Evolutionary conservation across 2,888 invertebrate genomes (phyloP).

Genomic region (Rhagonycha lutea): DNA sequence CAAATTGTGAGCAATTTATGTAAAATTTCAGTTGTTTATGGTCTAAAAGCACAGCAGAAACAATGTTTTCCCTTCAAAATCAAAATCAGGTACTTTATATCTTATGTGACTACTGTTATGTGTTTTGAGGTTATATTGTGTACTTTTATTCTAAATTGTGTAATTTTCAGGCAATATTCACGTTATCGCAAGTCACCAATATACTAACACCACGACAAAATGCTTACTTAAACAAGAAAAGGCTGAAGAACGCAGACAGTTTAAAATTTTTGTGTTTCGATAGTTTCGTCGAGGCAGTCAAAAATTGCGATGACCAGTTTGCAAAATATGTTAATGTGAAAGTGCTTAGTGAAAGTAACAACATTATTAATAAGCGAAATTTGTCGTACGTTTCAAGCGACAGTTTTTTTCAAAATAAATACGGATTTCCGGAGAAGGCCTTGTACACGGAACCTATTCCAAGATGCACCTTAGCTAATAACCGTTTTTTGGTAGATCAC

Average conservation of each 20-base stretch:
- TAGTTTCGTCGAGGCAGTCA: slow-evolving; percentile 55
- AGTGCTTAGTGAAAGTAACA: slow-evolving; percentile 42
- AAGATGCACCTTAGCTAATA: slow-evolving; percentile 36
- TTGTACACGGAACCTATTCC: slow-evolving; percentile 42
- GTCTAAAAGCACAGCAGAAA: neutral
- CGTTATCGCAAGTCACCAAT: slow-evolving; percentile 54
- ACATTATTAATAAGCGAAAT: slow-evolving; percentile 48
- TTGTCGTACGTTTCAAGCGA: slow-evolving; percentile 52
- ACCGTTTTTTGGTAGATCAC: slow-evolving; percentile 32
- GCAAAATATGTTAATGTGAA: slow-evolving; percentile 47
- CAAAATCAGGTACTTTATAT: slow-evolving; percentile 55
- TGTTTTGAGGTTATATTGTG: slow-evolving; percentile 17
- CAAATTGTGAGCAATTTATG: slow-evolving; percentile 26
- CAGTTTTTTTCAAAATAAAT: slow-evolving; percentile 56
- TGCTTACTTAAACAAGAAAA: slow-evolving; percentile 48
- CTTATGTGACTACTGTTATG: neutral
- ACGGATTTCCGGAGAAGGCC: slow-evolving; percentile 49
- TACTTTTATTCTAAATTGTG: neutral
- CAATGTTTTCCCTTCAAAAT: slow-evolving; percentile 57
- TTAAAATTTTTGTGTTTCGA: slow-evolving; percentile 51
- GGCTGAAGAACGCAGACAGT: slow-evolving; percentile 41
- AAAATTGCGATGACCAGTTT: slow-evolving; percentile 52
- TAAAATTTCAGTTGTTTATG: slow-evolving; percentile 34
- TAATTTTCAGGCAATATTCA: slow-evolving; percentile 50
- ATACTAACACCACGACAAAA: slow-evolving; percentile 53